Evolutionary conservation across 2,797 vertebrate species (phyloP), one percentile per base, ranked within the genome.

Genomic region (Gambusia yucatana): DNA sequence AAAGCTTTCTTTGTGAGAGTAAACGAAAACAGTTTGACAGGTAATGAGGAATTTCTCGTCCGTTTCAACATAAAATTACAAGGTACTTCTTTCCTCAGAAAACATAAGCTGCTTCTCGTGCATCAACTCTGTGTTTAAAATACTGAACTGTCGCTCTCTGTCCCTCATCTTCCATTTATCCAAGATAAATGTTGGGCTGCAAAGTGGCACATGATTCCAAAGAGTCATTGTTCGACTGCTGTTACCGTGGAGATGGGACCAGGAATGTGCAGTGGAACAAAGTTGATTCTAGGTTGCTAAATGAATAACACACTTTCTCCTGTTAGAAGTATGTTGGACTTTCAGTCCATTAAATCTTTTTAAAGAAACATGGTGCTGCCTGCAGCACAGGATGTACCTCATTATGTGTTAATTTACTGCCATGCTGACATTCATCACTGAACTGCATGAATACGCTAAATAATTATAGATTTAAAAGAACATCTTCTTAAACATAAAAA

Each of bases 291-390:
- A 89, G 89, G 93, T 83, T 90, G 87, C 91, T 92, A 94, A 95
- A 95, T 95, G 92, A 94, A 95, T 96, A 94, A 92, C 89, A 91
- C 79, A 84, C 91, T 91, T 93, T 92, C 83, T 78, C 88, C 78
- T 84, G 89, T 93, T 94, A 93, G 93, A 93, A 88, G 91, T 88
- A 83, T 86, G 92, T 92, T 89, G 81, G 85, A 83, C 86, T 90
- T 76, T 92, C 90, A 82, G 82, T 82, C 75, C 70, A 82, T 91
- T 93, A 92, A 93, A 85, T 95, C 84, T 91, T 94, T 89, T 93
- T 79, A 91, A 88, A 88, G 90, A 83, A 92, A 84, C 84, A 47
- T 77, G 79, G 80, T 83, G 80, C 86, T 82, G 83, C 81, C 87
- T 86, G 52, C 78, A 90, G 89, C 89, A 82, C 78, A 82, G 77